Evolutionary conservation across 2,888 invertebrate species (phyloP), one percentile per base, ranked within the genome.

Genomic region (Brachyptera risi): DNA sequence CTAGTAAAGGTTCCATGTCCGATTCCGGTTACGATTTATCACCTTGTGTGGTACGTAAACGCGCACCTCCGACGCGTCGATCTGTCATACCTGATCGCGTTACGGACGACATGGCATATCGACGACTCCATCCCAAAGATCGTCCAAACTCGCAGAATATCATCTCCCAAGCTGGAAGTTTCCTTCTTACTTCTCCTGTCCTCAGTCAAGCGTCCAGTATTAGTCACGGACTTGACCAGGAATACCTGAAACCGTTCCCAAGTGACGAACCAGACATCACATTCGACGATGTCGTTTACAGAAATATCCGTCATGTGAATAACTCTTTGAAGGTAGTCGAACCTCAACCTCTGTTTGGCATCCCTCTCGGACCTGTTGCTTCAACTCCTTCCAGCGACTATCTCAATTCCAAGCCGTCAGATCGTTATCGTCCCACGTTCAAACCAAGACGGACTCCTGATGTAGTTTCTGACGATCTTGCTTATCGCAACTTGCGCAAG

Each of bases 321-420:
- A 86, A 84, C 71, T 81, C 72, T 2, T 69, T 76, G 9, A 87
- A 85, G 73, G 82, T 87, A 4, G 71, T 83, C 2, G 92, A 93
- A 58, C 90, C 88, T 15, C 94, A 94, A 71, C 92, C 91, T 37
- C 92, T 90, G 1, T 95, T 95, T 73, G 94, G 94, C 19, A 94
- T 95, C 70, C 94, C 94, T 0, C 73, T 93, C 37, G 90, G 91
- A 1, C 92, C 92, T 11, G 86, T 92, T 21, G 83, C 88, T 0
- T 85, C 87, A 1, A 88, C 91, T 3, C 83, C 92, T 0, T 85
- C 86, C 63, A 90, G 86, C 68, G 92, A 94, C 73, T 95, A 95
- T 71, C 78, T 94, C 59, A 92, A 92, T 71, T 87, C 87, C 1
- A 82, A 81, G 13, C 87, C 89, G 2, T 82, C 83, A 69, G 80